Conservation (phyloP, 1,140 invertebrate species). For the Euglossa dilemma region DNA sequence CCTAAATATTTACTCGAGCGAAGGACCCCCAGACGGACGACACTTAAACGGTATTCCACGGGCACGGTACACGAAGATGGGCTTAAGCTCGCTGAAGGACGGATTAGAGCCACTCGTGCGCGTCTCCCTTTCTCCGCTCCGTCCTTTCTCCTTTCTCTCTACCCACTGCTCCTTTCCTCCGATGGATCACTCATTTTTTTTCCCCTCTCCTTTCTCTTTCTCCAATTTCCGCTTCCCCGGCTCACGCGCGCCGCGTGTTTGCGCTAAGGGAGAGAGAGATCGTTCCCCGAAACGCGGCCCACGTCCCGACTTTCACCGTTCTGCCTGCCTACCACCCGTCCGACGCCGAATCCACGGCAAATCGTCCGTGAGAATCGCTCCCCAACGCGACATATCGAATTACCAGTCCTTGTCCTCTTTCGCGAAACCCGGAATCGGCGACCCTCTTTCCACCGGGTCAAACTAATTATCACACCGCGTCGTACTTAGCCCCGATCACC, state of each 20-base stretch:
- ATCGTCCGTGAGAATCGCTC: slow-evolving; percentile 40
- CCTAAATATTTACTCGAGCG: slow-evolving; percentile 79
- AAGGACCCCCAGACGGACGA: slow-evolving; percentile 71
- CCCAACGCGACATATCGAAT: neutral
- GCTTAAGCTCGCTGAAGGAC: slow-evolving; percentile 71
- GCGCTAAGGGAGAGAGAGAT: slow-evolving; percentile 49
- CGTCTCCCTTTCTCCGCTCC: slow-evolving; percentile 29
- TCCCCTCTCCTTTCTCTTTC: neutral
- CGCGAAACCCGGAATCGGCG: neutral
- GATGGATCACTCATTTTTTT: neutral
- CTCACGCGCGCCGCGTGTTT: slow-evolving; percentile 39
- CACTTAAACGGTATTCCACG: slow-evolving; percentile 69
- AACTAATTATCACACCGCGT: slow-evolving; percentile 10
- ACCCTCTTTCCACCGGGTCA: slow-evolving; percentile 25
- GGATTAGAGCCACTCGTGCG: slow-evolving; percentile 75
- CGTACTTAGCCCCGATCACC: slow-evolving; percentile 30
- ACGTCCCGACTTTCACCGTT: slow-evolving; percentile 28
- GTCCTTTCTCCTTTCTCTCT: slow-evolving; percentile 25
- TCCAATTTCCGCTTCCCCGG: slow-evolving; percentile 19
- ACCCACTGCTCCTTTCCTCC: neutral
- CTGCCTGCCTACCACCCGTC: too few species aligned
- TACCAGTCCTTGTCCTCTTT: slow-evolving; percentile 23
- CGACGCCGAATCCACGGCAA: slow-evolving; percentile 28
- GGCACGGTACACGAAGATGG: slow-evolving; percentile 64
- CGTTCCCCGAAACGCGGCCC: slow-evolving; percentile 57